phyloP scores from a whole-genome alignment of 2,888 invertebrate species.

The Aphodius granarius region DNA sequence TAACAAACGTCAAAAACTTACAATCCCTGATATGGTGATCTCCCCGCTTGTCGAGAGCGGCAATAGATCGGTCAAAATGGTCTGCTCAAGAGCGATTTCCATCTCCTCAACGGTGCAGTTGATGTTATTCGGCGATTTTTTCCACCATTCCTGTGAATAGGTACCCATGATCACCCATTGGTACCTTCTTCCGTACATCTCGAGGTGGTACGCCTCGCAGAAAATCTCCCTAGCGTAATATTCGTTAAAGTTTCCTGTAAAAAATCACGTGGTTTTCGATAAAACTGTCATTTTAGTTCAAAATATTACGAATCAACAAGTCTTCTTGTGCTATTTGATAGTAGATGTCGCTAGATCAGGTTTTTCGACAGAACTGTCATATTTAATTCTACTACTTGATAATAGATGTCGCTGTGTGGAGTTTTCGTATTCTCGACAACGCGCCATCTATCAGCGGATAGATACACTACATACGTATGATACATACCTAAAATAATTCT shows the following conservation, averaged over 20 bases:
- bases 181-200: slow-evolving; percentile 89
- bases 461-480: slow-evolving; percentile 28
- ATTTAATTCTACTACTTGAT: background rate
- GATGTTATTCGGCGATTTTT: slow-evolving; percentile 58
- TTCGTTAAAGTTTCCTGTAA: slow-evolving; percentile 88
- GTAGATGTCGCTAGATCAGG: no score
- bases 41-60: slow-evolving; percentile 86
- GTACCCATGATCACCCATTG: slow-evolving; percentile 95
- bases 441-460: background rate
- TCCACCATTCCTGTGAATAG: slow-evolving; percentile 78
- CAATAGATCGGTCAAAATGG: slow-evolving; percentile 84
- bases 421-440: background rate
- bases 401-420: background rate
- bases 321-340: no score
- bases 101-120: slow-evolving; percentile 76
- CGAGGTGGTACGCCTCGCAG: slow-evolving; percentile 83
- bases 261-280: background rate
- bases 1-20: slow-evolving; percentile 55
- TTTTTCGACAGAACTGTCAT: no score
- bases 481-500: slow-evolving; percentile 75
- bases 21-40: slow-evolving; percentile 86
- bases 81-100: slow-evolving; percentile 79
- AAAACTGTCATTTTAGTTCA: background rate
- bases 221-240: slow-evolving; percentile 88
- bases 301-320: no score